phyloP scores from a whole-genome alignment of 2,888 invertebrate genomes.

The Archaeoteleia sp. region DNA sequence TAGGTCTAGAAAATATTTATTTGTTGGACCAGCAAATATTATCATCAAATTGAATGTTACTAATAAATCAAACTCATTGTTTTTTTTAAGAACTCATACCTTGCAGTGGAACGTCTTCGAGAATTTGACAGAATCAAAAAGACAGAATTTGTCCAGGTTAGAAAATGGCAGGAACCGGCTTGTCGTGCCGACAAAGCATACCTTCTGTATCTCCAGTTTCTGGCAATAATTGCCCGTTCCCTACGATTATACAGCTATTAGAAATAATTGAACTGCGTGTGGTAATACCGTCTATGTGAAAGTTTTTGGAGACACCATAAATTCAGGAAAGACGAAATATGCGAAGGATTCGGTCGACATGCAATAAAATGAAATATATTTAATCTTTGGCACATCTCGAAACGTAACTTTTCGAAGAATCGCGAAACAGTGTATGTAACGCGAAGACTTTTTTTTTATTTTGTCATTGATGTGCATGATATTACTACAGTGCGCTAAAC shows the following conservation, averaged over 20 bases:
- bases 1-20: no score
- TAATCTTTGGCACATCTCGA: no score
- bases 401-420: slow-evolving; percentile 10
- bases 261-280: slow-evolving; percentile 1
- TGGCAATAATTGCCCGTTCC: not conserved
- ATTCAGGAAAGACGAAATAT: no score
- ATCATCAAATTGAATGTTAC: no score
- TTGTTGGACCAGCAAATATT: no score
- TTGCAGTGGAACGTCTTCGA: slow-evolving; percentile 22
- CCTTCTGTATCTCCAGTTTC: slow-evolving; percentile 11
- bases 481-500: slow-evolving; percentile 35
- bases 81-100: slow-evolving; percentile 10
- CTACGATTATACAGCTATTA: slow-evolving; percentile 8
- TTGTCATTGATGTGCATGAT: slow-evolving; percentile 44
- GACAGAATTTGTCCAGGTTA: slow-evolving; percentile 23
- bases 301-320: no score
- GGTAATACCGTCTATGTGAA: no score
- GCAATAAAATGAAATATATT: no score
- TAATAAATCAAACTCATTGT: no score
- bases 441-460: slow-evolving; percentile 17
- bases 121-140: slow-evolving; percentile 38
- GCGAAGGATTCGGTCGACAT: no score
- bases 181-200: slow-evolving; percentile 12
- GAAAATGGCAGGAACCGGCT: slow-evolving; percentile 23
- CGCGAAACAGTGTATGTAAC: slow-evolving; percentile 16